Base-by-base conservation (phyloP, 2,888 invertebrate species). In the Pandemis cinnamomeana region DNA sequence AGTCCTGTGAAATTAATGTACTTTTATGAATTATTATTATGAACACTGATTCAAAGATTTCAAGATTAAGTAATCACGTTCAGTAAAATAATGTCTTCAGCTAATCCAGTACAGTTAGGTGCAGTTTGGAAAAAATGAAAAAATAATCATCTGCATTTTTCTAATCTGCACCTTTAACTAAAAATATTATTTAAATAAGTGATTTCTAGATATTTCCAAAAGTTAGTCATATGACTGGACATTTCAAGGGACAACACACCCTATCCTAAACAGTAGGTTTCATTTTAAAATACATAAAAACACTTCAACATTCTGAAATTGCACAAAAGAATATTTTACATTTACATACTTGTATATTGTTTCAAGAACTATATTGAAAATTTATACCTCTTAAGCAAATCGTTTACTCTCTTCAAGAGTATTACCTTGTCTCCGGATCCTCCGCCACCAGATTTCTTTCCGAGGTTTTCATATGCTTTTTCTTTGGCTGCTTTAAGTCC, bases 401-500 rank as follows among this genome's bases (percentile, higher is more conserved):
- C 61, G 75, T 62, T 71, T 36, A 84, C 75, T 20, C 67, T 76
- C 71, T 78, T 79, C 42, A 82, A 64, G 63, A 80, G 73, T 46
- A 82, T 87, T 93, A 94, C 94, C 93, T 94, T 92, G 63, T 90
- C 91, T 55, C 90, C 87, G 2, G 83, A 80, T 13, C 87, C 85
- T 44, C 87, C 82, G 48, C 94, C 87, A 51, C 94, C 87, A 13
- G 91, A 77, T 79, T 95, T 95, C 78, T 97, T 96, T 62, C 97
- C 96, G 7, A 98, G 91, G 77, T 95, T 95, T 0, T 94, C 95
- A 80, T 96, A 96, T 2, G 97, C 97, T 91, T 97, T 97, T 55
- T 95, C 95, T 85, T 96, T 96, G 10, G 96, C 96, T 71, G 97
- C 97, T 76, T 96, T 96, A n/a, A 99, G 84, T 0, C 96, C 98